Evolutionary conservation across 2,888 invertebrate genomes (phyloP), one percentile per base, ranked within the genome.

Genomic region (Lepidocyrtinus sp.): DNA sequence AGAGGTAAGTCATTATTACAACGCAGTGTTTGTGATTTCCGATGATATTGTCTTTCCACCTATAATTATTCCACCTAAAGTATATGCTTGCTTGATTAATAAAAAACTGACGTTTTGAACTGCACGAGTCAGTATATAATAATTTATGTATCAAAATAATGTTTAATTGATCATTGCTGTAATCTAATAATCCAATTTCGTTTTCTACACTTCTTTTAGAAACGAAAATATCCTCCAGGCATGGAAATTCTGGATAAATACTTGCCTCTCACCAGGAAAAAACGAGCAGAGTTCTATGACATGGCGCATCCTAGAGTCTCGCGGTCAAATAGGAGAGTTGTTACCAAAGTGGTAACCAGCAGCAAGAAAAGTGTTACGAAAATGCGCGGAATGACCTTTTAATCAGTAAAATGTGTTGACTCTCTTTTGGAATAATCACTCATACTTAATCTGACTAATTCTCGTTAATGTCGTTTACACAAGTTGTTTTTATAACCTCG

Each of bases 171-270:
- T n/a, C n/a, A n/a, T n/a, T n/a, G n/a, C n/a, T n/a, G n/a, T n/a
- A n/a, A n/a, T n/a, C n/a, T n/a, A n/a, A n/a, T n/a, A n/a, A n/a
- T n/a, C n/a, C n/a, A n/a, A n/a, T n/a, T n/a, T n/a, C n/a, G n/a
- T n/a, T n/a, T n/a, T n/a, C 55, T 55, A 22, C 36, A 45, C 21
- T 69, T 69, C 88, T 88, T 90, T 85, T 89, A 93, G 93, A 93
- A 92, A 92, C 90, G 93, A 86, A 90, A 92, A 87, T 91, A 92
- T 88, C 93, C 93, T 25, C 93, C 93, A 17, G 93, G 93, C 86
- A 91, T 91, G 85, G 92, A 92, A 77, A 79, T 84, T 71, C 75
- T 85, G 65, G 87, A 86, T 61, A 87, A 87, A 73, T 86, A 86
- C 69, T 64, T 81, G 9, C 85, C 84, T 9, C 69, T 85, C 27